phyloP scores from a whole-genome alignment of 2,888 invertebrate species.

The Hartigia nigra region DNA sequence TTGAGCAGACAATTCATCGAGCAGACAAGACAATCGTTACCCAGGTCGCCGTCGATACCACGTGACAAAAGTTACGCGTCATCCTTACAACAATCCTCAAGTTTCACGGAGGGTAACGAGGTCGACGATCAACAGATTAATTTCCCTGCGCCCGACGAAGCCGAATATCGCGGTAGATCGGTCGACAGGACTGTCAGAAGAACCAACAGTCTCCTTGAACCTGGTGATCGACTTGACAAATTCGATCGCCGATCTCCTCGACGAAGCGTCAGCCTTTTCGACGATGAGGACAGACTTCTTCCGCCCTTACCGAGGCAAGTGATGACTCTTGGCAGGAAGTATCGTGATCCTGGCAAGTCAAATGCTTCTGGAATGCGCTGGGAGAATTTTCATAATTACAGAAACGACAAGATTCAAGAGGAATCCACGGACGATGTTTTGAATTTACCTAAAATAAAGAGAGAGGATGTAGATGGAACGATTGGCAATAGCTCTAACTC shows the following conservation, averaged over 20 bases:
- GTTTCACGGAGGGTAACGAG: slow-evolving; percentile 20
- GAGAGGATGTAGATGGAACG: slow-evolving; percentile 20
- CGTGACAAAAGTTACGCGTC: slow-evolving; percentile 47
- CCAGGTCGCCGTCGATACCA: slow-evolving; percentile 53
- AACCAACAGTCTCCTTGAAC: slow-evolving; percentile 51
- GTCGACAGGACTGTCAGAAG: slow-evolving; percentile 55
- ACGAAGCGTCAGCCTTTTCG: slow-evolving; percentile 56
- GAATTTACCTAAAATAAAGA: slow-evolving; percentile 20
- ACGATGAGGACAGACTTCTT: slow-evolving; percentile 35
- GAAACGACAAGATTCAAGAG: slow-evolving; percentile 57
- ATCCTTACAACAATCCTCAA: slow-evolving; percentile 32
- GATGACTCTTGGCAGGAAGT: slow-evolving; percentile 48
- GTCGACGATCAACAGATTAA: slow-evolving; percentile 25
- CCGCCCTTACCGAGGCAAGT: slow-evolving; percentile 47
- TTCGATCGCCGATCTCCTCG: slow-evolving; percentile 42
- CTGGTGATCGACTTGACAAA: slow-evolving; percentile 31
- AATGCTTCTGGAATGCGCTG: slow-evolving; percentile 29
- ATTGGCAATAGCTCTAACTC: background rate
- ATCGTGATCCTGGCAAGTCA: slow-evolving; percentile 42
- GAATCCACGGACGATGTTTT: slow-evolving; percentile 49
- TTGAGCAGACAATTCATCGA: slow-evolving; percentile 60
- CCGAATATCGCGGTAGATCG: slow-evolving; percentile 48
- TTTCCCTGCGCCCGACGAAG: slow-evolving; percentile 37
- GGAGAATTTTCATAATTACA: slow-evolving; percentile 44
- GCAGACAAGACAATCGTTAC: slow-evolving; percentile 54